A percentile compares a stretch with the other conserved stretches of the same genome.
Conservation (phyloP, 2,888 invertebrate species). For the Acleris holmiana region DNA sequence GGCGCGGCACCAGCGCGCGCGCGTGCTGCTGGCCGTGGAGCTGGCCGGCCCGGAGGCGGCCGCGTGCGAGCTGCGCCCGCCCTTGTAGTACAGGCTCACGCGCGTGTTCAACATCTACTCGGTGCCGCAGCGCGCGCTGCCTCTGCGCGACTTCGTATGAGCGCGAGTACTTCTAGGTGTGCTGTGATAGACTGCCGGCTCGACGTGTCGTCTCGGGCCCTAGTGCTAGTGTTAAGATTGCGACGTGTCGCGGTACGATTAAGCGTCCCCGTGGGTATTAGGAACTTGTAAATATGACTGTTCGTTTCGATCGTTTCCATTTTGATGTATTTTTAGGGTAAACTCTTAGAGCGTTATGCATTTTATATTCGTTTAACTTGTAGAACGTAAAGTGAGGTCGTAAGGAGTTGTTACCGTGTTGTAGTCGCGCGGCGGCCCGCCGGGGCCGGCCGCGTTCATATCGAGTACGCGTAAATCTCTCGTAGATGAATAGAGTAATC, state of each 20-base stretch:
- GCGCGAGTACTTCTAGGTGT: conserved; percentile 64
- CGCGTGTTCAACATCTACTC: conserved; percentile 80
- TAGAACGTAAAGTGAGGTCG: conserved; percentile 60
- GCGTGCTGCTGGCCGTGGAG: conserved; percentile 59
- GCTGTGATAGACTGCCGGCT: conserved; percentile 79
- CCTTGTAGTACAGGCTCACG: conserved; percentile 80
- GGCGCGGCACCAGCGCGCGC: conserved; percentile 54
- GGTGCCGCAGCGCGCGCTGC: conserved; percentile 57
- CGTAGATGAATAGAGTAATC: conserved; percentile 20
- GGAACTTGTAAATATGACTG: conserved; percentile 73
- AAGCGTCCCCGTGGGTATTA: conserved; percentile 68
- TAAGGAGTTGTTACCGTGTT: conserved; percentile 64
- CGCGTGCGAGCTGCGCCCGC: conserved; percentile 59
- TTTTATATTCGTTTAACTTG: conserved; percentile 76
- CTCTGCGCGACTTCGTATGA: conserved; percentile 41
- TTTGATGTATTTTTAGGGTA: conserved; percentile 80
- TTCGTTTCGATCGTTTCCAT: conserved; percentile 76
- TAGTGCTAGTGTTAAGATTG: conserved; percentile 70
- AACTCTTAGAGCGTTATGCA: conserved; percentile 72
- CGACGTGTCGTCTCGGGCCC: conserved; percentile 68
- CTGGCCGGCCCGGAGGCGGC: conserved; percentile 55
- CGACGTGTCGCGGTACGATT: conserved; percentile 57
- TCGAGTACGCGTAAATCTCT: conserved; percentile 32
- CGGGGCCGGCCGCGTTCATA: conserved; percentile 32
- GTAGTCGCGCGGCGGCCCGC: conserved; percentile 48